These are phyloP conservation scores for Actias luna DNA, from an alignment of 2,888 invertebrate species.

Conservation along the genomic window DNA sequence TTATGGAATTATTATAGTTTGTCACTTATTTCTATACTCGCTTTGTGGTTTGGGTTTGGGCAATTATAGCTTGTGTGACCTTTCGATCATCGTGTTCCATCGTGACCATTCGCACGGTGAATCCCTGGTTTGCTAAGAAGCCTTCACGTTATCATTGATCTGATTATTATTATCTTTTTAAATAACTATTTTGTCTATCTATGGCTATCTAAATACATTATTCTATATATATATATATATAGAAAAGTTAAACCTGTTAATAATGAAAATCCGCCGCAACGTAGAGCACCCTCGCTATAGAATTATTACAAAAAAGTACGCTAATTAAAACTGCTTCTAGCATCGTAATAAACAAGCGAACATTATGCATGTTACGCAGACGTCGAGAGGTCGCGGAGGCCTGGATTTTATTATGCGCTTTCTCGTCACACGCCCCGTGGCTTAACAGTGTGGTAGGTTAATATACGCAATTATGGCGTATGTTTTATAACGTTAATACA, in stretches of 20 bases:
- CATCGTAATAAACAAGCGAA: neutral
- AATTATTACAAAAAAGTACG: neutral
- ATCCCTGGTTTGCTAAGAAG: too few species aligned
- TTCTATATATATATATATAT: neutral
- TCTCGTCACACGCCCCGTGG: slow-evolving; percentile 46
- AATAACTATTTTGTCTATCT: too few species aligned
- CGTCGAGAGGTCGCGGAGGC: slow-evolving; percentile 10
- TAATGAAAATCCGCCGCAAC: neutral
- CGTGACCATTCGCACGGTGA: too few species aligned
- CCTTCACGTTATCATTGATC: too few species aligned
- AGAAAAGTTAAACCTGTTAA: neutral
- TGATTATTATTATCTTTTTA: too few species aligned
- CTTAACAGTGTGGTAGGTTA: slow-evolving; percentile 18
- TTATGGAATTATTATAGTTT: too few species aligned
- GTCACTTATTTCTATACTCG: too few species aligned
- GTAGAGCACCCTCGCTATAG: neutral
- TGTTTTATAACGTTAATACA: too few species aligned
- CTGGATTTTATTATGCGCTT: slow-evolving; percentile 34
- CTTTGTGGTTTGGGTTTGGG: too few species aligned
- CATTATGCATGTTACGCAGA: neutral
- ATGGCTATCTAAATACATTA: too few species aligned
- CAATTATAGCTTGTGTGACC: too few species aligned
- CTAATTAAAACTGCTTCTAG: slow-evolving; percentile 1
- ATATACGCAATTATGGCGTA: neutral
- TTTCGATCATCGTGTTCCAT: too few species aligned